Base-by-base conservation (phyloP, 2,888 invertebrate species). In the Panzeria rudis region DNA sequence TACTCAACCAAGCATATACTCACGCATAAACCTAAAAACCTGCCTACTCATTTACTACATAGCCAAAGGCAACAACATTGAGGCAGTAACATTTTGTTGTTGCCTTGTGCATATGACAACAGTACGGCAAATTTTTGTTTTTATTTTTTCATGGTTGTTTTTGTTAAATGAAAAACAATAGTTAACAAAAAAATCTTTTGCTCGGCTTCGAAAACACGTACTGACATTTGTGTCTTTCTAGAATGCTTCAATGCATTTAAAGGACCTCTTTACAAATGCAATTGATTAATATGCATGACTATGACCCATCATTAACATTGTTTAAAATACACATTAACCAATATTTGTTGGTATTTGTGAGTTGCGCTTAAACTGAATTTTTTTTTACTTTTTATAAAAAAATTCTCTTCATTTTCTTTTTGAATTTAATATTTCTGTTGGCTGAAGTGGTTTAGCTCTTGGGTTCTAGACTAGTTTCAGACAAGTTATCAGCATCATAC, bases 251-350 rank as follows among this genome's bases (percentile, higher is more conserved):
- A 54, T 41, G 44, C 20, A 41, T n/a, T 76, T 29, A 6, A 44
- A 44, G 41, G 20, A 56, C 17, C 29, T 35, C 15, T 54, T 54
- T 17, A 44, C 23, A 54, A 71, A 71, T 35, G 44, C 62, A 54
- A 54, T 64, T 72, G 62, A 72, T 72, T 64, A 64, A 72, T 64
- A 72, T 64, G 71, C 78, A 71, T 56, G 54, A 72, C 32, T 56
- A 44, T 32, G 44, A 56, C 13, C 23, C n/a, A n/a, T n/a, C n/a
- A n/a, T n/a, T n/a, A n/a, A n/a, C n/a, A n/a, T n/a, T n/a, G n/a
- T n/a, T n/a, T n/a, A n/a, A n/a, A n/a, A n/a, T n/a, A n/a, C n/a
- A n/a, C n/a, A n/a, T n/a, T n/a, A 47, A 3, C 59, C 29, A 47
- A 47, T 32, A 35, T 50, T 23, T 62, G 50, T 25, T 35, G 6